Base-by-base conservation (phyloP, 2,888 invertebrate species). In the Isotomurus palustris region DNA sequence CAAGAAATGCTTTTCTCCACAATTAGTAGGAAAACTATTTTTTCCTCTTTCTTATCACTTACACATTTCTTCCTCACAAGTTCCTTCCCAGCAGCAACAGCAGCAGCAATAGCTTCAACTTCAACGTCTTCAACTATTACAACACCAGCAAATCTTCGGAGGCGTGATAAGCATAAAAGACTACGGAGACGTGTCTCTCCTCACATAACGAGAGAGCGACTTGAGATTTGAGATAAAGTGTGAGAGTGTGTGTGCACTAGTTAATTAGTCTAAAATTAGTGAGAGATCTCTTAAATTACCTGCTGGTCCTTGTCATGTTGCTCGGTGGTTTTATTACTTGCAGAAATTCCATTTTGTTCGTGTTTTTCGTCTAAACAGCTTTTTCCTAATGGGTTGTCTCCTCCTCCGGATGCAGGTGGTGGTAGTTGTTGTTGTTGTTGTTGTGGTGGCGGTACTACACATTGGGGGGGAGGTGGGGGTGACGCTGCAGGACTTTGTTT, bases 401-500 rank as follows among this genome's bases (percentile, higher is more conserved):
- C 21, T 14, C 4, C 43, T 21, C 14, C 43, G 5, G 14, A 3
- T 21, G 12, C 22, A 4, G 14, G 25, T 17, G 43, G 14, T 8
- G 40, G 17, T 24, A 22, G 22, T 19, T 24, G n/a, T 22, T n/a
- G 44, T 6, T 10, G 12, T 19, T 40, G 17, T 12, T 44, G 22
- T 32, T 12, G 12, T 22, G 19, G 43, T 10, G 19, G 43, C 24
- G 19, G 40, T 10, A 6, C 22, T 5, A 49, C 32, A 29, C 22
- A 25, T 38, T 36, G 35, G n/a, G 5, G 5, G 14, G 38, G 22
- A 17, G 48, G 35, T 3, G 48, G 17, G 17, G 48, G 32, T 4
- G 50, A 25, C 4, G 22, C 24, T n/a, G 19, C 53, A 36, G 58
- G 58, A 41, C 58, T 58, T 38, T 58, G 44, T 25, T 53, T 44